Percentiles rank a stretch among this genome's conserved stretches.
These are phyloP conservation scores for Serrognathus titanus DNA, from an alignment of 2,888 invertebrate species.

Conservation along the genomic window DNA sequence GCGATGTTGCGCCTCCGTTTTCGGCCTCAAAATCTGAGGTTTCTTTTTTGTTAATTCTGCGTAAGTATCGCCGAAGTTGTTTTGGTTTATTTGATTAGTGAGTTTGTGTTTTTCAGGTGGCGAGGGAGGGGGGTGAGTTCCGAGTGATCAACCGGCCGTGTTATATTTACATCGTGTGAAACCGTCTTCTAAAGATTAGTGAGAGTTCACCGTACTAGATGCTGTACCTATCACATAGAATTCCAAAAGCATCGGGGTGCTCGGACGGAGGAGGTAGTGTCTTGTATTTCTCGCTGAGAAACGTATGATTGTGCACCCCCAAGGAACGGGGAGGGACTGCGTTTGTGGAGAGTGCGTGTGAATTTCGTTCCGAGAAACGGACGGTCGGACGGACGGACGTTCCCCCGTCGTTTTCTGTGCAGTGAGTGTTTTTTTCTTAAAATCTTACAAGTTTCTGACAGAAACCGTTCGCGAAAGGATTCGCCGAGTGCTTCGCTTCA, in stretches of 20 bases:
- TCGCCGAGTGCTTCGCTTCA: no score
- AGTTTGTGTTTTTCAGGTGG: no score
- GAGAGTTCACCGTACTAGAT: slow-evolving; percentile 27
- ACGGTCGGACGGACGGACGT: no score
- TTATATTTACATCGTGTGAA: slow-evolving; percentile 12
- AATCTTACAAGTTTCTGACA: no score
- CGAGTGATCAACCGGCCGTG: neutral
- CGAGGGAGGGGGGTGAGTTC: neutral
- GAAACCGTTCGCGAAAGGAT: no score
- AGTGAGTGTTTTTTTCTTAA: no score
- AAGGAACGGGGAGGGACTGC: neutral
- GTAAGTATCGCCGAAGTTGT: no score
- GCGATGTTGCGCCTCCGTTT: no score
- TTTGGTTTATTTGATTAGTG: no score
- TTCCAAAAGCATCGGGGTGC: slow-evolving; percentile 13
- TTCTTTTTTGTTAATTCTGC: no score
- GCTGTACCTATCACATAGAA: slow-evolving; percentile 24
- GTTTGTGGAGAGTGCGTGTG: neutral
- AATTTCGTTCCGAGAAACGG: neutral
- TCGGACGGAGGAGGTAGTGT: neutral
- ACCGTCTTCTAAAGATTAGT: slow-evolving; percentile 23
- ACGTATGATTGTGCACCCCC: neutral
- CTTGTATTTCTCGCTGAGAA: neutral
- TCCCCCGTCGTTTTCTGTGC: no score
- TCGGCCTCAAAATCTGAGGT: no score